Evolutionary conservation across 37 sponge, comb jelly and placozoan species (phyloP).

Genomic region (Aplysina aerophoba): DNA sequence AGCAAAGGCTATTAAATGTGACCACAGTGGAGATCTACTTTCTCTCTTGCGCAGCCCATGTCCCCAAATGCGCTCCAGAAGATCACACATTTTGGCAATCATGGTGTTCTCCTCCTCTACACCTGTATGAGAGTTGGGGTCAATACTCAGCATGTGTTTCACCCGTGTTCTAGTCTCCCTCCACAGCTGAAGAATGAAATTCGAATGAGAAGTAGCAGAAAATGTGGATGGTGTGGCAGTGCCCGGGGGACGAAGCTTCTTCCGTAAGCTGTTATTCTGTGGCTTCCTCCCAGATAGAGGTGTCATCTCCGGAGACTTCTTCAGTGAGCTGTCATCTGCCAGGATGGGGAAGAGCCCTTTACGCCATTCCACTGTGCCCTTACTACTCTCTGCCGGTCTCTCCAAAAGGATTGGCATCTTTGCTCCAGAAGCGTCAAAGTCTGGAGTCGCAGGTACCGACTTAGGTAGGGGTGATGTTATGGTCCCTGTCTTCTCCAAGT

Average conservation of each 20-base stretch:
- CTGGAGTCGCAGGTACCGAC: background rate
- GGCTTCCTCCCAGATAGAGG: background rate
- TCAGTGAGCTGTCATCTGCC: background rate
- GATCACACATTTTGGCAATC: conserved; percentile 90
- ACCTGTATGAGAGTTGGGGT: conserved; percentile 47
- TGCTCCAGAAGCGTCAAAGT: background rate
- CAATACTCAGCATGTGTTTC: conserved; percentile 77
- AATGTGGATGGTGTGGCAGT: conserved; percentile 20
- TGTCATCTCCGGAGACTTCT: conserved; percentile 19
- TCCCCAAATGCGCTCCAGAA: conserved; percentile 94
- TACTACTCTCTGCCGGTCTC: background rate
- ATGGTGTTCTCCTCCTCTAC: conserved; percentile 94
- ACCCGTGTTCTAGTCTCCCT: conserved; percentile 57
- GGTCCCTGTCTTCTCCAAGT: conserved; percentile 56
- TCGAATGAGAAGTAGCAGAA: conserved; percentile 69
- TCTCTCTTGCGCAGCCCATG: conserved; percentile 88
- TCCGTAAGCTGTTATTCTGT: background rate
- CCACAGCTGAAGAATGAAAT: conserved; percentile 79
- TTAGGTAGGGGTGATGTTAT: background rate
- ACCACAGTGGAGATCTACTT: conserved; percentile 59
- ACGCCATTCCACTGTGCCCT: background rate
- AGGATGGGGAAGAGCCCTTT: conserved; percentile 12
- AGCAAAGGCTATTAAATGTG: conserved; percentile 75
- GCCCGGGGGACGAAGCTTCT: background rate
- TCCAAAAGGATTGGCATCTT: background rate